Conservation (phyloP, 2,888 invertebrate genomes). For the Resseliella maxima region DNA sequence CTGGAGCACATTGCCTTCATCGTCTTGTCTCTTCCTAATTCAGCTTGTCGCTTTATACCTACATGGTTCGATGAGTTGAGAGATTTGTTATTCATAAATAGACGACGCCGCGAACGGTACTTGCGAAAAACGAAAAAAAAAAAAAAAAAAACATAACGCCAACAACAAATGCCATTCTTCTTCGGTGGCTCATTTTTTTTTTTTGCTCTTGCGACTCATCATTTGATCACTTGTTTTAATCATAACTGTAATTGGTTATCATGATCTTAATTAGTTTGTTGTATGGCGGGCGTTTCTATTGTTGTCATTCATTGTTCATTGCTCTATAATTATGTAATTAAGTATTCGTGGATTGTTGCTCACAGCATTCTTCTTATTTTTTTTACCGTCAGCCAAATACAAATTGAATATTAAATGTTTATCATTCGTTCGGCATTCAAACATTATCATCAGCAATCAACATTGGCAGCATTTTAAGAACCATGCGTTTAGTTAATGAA, state of each 20-base stretch:
- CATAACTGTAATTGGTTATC: conserved; percentile 48
- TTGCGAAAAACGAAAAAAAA: background rate
- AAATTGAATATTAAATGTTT: background rate
- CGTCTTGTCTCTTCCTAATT: background rate
- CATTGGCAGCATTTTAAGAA: background rate
- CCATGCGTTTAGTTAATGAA: background rate
- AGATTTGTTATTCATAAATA: background rate
- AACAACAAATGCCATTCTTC: background rate
- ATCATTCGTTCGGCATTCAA: background rate
- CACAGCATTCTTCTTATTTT: background rate
- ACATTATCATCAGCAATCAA: background rate
- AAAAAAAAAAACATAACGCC: no score
- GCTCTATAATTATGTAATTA: conserved; percentile 41
- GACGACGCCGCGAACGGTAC: background rate
- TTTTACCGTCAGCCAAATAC: background rate
- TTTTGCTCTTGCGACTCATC: conserved; percentile 34
- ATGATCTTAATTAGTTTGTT: conserved; percentile 50
- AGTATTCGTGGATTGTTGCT: conserved; percentile 11
- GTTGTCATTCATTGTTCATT: conserved; percentile 51
- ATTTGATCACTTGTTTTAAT: conserved; percentile 46
- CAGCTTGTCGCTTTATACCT: background rate
- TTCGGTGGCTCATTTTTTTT: background rate
- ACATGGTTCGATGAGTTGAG: conserved; percentile 37
- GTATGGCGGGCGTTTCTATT: conserved; percentile 1
- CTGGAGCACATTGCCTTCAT: background rate